Conservation (phyloP, 2,888 invertebrate species). For the Elysia crispata region DNA sequence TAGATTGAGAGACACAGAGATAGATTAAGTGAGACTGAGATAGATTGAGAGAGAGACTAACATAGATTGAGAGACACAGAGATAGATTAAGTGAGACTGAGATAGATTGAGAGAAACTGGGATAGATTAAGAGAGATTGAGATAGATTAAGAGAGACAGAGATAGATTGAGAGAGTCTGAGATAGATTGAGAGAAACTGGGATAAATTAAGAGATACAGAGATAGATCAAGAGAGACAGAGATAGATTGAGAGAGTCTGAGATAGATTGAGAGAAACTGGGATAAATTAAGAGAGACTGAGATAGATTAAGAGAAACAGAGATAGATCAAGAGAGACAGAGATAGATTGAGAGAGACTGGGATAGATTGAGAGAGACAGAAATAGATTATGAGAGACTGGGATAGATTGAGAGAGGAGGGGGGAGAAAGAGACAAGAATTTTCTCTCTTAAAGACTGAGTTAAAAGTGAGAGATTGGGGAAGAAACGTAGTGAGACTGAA, state of each 20-base stretch:
- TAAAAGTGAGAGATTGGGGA: not conserved
- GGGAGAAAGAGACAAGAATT: not conserved
- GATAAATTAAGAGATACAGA: conserved; percentile 1
- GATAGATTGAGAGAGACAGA: not conserved
- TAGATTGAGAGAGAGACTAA: too few species aligned
- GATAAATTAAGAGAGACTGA: not conserved
- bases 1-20: conserved; percentile 15
- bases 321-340: not conserved
- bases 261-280: conserved; percentile 10
- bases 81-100: conserved; percentile 14
- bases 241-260: not conserved
- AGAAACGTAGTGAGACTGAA: conserved; percentile 2
- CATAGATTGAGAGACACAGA: not conserved
- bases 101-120: not conserved
- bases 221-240: not conserved
- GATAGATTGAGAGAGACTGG: too few species aligned
- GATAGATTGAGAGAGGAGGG: not conserved
- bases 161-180: not conserved
- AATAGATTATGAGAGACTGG: not conserved
- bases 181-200: too few species aligned
- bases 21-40: too few species aligned
- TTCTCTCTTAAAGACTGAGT: too few species aligned
- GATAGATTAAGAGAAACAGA: not conserved
- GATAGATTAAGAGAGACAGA: not conserved
- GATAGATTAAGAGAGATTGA: too few species aligned